phyloP scores from a whole-genome alignment of 2,113 vertebrate species.

The Trematocara nigrifrons region DNA sequence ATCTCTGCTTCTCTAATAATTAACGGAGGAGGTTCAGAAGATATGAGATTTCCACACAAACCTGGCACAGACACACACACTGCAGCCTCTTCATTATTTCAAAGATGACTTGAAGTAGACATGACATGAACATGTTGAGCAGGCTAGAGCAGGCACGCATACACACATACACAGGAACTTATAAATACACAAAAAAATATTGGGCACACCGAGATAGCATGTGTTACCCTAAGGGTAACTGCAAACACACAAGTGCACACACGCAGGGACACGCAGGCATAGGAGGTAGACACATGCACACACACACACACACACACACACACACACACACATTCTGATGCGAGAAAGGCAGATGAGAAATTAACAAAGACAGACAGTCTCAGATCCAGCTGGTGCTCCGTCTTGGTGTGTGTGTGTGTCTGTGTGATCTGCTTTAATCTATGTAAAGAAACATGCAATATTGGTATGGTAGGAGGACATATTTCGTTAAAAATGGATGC shows the following conservation, averaged over 20 bases:
- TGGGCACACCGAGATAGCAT: constrained; percentile 39
- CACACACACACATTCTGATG: background rate
- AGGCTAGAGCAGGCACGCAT: background rate
- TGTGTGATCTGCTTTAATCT: background rate
- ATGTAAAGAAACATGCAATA: background rate
- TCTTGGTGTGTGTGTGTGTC: background rate
- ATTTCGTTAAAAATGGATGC: background rate
- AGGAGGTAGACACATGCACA: background rate
- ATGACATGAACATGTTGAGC: constrained; percentile 46
- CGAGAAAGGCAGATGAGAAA: constrained; percentile 38
- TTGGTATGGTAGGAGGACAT: background rate
- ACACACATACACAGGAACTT: background rate
- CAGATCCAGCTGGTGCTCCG: constrained; percentile 45
- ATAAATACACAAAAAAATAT: constrained; percentile 36
- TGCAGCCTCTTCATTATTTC: constrained; percentile 44
- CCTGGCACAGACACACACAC: background rate
- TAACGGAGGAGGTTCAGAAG: background rate
- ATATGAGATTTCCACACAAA: background rate
- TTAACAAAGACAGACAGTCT: constrained; percentile 47
- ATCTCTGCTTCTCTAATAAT: background rate
- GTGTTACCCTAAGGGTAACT: constrained; percentile 50
- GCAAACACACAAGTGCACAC: background rate
- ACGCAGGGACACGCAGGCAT: background rate
- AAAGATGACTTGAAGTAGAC: constrained; percentile 48
- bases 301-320: background rate